Evolutionary conservation across 2,797 vertebrate species (phyloP).

Genomic region (Phrynocephalus guinanensis): DNA sequence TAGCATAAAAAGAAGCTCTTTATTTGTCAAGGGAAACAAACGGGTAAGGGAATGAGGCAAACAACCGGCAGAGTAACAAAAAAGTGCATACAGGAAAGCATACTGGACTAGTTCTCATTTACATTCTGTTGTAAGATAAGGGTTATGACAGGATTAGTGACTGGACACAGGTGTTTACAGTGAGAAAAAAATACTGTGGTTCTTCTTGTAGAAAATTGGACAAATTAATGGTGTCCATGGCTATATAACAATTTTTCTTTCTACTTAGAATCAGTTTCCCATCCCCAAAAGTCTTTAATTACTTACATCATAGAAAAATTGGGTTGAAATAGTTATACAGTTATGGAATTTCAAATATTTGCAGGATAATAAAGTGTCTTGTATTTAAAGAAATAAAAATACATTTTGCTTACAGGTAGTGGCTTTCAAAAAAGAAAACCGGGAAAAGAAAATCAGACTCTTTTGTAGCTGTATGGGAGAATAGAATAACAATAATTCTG

Average conservation of each 20-base stretch:
- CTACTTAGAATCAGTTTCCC: not conserved
- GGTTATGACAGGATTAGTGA: not conserved
- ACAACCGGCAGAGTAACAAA: not conserved
- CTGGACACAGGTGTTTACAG: not conserved
- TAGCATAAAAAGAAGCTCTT: not conserved
- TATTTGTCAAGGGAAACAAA: not conserved
- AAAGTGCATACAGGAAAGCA: not conserved
- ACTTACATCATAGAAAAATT: not conserved
- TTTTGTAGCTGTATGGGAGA: not conserved
- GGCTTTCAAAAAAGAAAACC: not conserved
- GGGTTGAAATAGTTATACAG: not conserved
- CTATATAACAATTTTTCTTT: not conserved
- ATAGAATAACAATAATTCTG: not conserved
- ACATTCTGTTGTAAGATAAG: not conserved
- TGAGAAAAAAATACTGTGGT: not conserved
- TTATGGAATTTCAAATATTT: not conserved
- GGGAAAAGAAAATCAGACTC: not conserved
- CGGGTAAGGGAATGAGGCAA: not conserved
- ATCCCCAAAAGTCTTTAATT: not conserved
- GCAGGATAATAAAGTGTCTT: not conserved
- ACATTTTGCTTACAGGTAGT: not conserved
- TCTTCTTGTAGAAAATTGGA: not conserved
- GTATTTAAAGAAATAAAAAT: not conserved
- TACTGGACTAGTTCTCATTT: not conserved
- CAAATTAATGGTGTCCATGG: not conserved